Conservation (phyloP, 2,888 invertebrate genomes). For the Lepeophtheirus nordmannii region DNA sequence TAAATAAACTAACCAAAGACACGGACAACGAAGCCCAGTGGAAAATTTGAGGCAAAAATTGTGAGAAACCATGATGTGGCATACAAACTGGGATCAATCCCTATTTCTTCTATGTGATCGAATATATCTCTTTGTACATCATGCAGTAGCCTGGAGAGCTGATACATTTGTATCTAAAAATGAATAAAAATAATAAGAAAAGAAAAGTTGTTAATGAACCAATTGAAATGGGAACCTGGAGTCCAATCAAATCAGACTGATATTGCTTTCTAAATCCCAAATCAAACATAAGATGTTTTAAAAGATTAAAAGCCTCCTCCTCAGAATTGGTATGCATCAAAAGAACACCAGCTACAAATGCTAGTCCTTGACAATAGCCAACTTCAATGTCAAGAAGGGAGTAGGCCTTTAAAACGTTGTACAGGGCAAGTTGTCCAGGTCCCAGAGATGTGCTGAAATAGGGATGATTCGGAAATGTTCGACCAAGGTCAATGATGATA, state of each 20-base stretch:
- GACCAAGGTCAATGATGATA: conserved; percentile 80
- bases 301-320: conserved; percentile 66
- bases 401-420: conserved; percentile 88
- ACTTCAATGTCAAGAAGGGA: conserved; percentile 83
- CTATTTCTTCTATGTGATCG: neutral
- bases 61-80: conserved; percentile 95
- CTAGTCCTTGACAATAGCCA: conserved; percentile 89
- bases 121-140: conserved; percentile 43
- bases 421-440: conserved; percentile 78
- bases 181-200: neutral
- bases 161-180: conserved; percentile 58
- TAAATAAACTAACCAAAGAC: conserved; percentile 56
- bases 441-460: conserved; percentile 83
- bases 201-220: neutral
- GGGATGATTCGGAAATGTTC: conserved; percentile 28
- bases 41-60: conserved; percentile 88
- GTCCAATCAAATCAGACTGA: conserved; percentile 80
- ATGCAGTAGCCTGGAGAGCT: conserved; percentile 73
- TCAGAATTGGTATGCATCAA: conserved; percentile 81
- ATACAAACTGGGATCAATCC: conserved; percentile 38
- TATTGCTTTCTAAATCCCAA: conserved; percentile 75
- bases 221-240: conserved; percentile 46
- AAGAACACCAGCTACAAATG: conserved; percentile 84
- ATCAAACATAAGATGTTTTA: conserved; percentile 80
- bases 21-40: conserved; percentile 80